Evolutionary conservation across 2,888 invertebrate genomes (phyloP), one percentile per base, ranked within the genome.

Genomic region (Parnassius smintheus): DNA sequence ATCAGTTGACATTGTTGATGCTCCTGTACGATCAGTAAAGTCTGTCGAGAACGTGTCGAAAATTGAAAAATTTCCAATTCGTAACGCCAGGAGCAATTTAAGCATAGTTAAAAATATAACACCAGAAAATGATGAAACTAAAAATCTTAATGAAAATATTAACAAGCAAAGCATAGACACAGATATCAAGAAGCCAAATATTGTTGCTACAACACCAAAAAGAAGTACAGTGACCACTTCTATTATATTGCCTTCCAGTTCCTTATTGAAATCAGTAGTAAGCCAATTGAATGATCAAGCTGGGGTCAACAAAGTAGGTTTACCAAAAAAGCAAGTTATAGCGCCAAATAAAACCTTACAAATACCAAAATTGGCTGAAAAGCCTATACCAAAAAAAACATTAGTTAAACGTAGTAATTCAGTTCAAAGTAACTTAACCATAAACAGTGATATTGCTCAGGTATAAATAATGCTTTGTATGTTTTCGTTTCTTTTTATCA

Each of bases 331-430:
- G 59, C 88, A 87, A 80, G 82, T 87, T 46, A 92, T 92, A 65
- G 65, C 85, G 51, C 91, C 92, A 74, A 88, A 87, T 75, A 90
- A 86, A 73, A 86, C 88, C 1, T 78, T 92, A 71, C 92, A 92
- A 82, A 92, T 92, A 85, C 92, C 92, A 80, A 92, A 92, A 75
- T 68, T 92, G 57, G 72, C 80, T 46, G 91, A 92, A 69, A 91
- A 88, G 71, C 92, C 92, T 1, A 81, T 92, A 73, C 92, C 92
- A 81, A 92, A 91, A 82, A 84, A 82, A 71, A 83, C 82, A 63
- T 72, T 85, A 65, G 78, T 90, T 46, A 84, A 81, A 76, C 86
- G 91, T 74, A 90, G 91, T 73, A 85, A 88, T 72, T 91, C 91
- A 10, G 88, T 89, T 56, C 88, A 89, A 74, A 85, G 83, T 81